Base-by-base conservation (phyloP, 2,888 invertebrate species). In the Phengaris alcon region DNA sequence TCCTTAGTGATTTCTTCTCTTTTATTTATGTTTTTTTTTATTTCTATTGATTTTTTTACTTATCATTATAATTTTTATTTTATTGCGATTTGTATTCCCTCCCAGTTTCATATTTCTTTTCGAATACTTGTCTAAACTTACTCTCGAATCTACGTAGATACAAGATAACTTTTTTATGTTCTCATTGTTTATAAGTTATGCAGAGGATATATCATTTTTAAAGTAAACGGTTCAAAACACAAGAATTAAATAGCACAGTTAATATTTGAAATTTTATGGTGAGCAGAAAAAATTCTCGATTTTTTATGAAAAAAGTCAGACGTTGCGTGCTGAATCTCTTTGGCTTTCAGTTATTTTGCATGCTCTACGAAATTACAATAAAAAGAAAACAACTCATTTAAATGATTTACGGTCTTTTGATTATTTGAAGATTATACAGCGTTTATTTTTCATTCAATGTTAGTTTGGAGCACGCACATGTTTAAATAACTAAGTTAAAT, bases 391-490 rank as follows among this genome's bases (percentile, higher is more conserved):
- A 64, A 64, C 64, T 44, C 64, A 72, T 72, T 72, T 22, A 72
- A 72, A 72, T 72, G 54, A 72, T 72, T 72, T 72, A 54, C 51
- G 51, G 72, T 54, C 52, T 54, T 52, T 69, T 52, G 72, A 72
- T 72, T 72, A 52, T 72, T 52, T 72, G 64, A 64, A 64, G 64
- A 64, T 64, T 64, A 44, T 44, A 64, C 64, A 44, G 64, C 12
- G 12, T 35, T 64, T 64, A 64, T 64, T 64, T 64, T 64, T 35
- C 35, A 44, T 64, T 35, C 35, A 44, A 64, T 64, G 64, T 64
- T 64, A 64, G 64, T 64, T 64, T 44, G 64, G 35, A 64, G 12
- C 35, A 64, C 35, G 64, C 64, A 64, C 64, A 64, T 64, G 35
- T 64, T 64, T 64, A 35, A 64, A 44, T 44, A 13, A 64, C 64